Conservation (phyloP, 2,888 invertebrate genomes). For the Eurytoma californica region DNA sequence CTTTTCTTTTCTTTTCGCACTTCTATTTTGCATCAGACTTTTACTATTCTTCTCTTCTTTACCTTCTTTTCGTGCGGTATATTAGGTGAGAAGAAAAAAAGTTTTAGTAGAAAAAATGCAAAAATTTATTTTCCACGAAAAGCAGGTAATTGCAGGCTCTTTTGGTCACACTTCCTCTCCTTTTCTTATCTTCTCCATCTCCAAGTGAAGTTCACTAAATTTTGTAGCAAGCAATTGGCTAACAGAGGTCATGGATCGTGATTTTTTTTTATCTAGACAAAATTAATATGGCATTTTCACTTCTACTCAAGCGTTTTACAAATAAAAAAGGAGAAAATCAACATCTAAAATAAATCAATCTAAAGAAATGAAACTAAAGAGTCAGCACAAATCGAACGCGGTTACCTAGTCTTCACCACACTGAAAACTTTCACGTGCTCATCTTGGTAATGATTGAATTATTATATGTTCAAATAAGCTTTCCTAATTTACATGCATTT, state of each 20-base stretch:
- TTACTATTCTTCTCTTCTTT: too few relatives aligned
- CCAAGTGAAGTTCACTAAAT: too few relatives aligned
- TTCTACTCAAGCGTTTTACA: slow-evolving; percentile 55
- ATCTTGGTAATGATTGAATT: slow-evolving; percentile 17
- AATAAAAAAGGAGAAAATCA: slow-evolving; percentile 45
- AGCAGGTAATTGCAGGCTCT: too few relatives aligned
- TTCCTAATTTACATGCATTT: slow-evolving; percentile 54
- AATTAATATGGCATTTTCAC: slow-evolving; percentile 35
- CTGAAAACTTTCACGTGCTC: slow-evolving; percentile 54
- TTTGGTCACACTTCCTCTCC: too few relatives aligned
- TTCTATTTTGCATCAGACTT: too few relatives aligned
- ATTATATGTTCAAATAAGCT: slow-evolving; percentile 48
- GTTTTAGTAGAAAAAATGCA: too few relatives aligned
- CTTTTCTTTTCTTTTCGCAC: too few relatives aligned
- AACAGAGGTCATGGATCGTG: slow-evolving; percentile 31
- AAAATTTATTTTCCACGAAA: too few relatives aligned
- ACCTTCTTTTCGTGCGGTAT: too few relatives aligned
- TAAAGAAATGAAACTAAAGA: slow-evolving; percentile 50
- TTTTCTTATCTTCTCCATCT: too few relatives aligned
- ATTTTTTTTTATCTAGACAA: slow-evolving; percentile 45
- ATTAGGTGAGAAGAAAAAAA: too few relatives aligned
- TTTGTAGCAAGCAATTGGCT: slow-evolving; percentile 48
- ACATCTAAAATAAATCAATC: slow-evolving; percentile 52
- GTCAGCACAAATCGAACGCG: slow-evolving; percentile 49
- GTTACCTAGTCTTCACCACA: slow-evolving; percentile 48